phyloP scores from a whole-genome alignment of 23 tunicate species.

The Trididemnum clinides region DNA sequence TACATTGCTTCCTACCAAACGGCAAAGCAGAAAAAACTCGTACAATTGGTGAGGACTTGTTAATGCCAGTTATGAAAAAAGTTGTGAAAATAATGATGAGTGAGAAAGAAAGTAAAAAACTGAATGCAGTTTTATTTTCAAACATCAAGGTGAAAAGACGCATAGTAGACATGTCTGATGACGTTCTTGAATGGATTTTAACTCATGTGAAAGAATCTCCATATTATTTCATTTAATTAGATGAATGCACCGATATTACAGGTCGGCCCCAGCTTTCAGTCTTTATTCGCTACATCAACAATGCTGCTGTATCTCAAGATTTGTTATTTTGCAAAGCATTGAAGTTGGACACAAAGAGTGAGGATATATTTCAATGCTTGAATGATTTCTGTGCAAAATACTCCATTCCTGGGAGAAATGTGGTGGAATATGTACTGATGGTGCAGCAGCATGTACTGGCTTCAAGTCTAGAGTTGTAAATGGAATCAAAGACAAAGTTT shows the following conservation, averaged over 20 bases:
- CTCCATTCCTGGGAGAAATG: conserved; percentile 40
- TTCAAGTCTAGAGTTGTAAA: conserved; percentile 17
- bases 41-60: conserved; percentile 43
- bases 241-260: conserved; percentile 30
- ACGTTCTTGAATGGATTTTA: conserved; percentile 34
- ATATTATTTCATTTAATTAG: conserved; percentile 26
- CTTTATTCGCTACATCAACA: conserved; percentile 31
- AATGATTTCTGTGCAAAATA: conserved; percentile 22
- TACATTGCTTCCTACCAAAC: conserved; percentile 40
- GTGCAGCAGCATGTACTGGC: conserved; percentile 45
- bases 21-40: conserved; percentile 40
- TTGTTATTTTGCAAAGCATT: conserved; percentile 40
- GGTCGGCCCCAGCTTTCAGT: conserved; percentile 33
- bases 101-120: conserved; percentile 42
- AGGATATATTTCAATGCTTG: conserved; percentile 31
- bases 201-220: conserved; percentile 23
- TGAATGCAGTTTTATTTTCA: conserved; percentile 39
- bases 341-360: conserved; percentile 23
- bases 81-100: conserved; percentile 42
- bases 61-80: conserved; percentile 34
- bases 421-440: conserved; percentile 39
- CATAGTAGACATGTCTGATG: conserved; percentile 41
- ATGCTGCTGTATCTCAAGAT: conserved; percentile 29
- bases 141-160: conserved; percentile 32
- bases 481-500: conserved; percentile 29